These are phyloP conservation scores for Macrotis lagotis DNA, from an alignment of 2,113 vertebrate species.

Conservation along the genomic window DNA sequence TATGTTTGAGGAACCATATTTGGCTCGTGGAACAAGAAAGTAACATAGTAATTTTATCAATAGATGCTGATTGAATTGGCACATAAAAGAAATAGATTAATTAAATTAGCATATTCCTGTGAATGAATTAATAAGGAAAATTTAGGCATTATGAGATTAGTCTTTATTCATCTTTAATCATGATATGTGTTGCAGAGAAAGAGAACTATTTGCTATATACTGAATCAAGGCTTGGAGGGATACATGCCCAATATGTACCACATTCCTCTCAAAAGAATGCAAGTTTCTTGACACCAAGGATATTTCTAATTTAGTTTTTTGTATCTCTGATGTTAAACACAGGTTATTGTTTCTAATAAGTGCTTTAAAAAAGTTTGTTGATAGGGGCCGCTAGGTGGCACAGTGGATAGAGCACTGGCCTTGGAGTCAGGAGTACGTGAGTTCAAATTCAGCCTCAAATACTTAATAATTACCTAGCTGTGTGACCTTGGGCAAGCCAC, in stretches of 20 bases:
- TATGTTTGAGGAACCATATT: not conserved
- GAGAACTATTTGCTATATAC: not conserved
- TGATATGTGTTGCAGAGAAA: not conserved
- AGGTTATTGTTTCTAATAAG: not conserved
- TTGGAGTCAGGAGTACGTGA: too few species aligned
- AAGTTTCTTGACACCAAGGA: not conserved
- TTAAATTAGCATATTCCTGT: not conserved
- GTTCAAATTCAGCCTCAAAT: too few species aligned
- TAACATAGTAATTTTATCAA: not conserved
- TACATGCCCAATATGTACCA: too few species aligned
- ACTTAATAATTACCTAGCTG: too few species aligned
- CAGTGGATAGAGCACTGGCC: too few species aligned
- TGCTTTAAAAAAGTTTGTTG: not conserved
- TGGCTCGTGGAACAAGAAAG: conserved; percentile 5
- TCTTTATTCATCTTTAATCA: not conserved
- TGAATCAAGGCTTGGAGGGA: too few species aligned
- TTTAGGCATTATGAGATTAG: not conserved
- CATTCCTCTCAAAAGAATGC: not conserved
- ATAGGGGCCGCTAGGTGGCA: too few species aligned
- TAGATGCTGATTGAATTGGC: not conserved
- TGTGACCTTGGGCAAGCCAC: too few species aligned
- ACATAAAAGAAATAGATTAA: not conserved
- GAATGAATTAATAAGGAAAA: conserved; percentile 29
- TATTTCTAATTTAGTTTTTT: not conserved
- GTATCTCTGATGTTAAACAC: not conserved